phyloP scores from a whole-genome alignment of 2,888 invertebrate species.

The Ochropleura plecta region DNA sequence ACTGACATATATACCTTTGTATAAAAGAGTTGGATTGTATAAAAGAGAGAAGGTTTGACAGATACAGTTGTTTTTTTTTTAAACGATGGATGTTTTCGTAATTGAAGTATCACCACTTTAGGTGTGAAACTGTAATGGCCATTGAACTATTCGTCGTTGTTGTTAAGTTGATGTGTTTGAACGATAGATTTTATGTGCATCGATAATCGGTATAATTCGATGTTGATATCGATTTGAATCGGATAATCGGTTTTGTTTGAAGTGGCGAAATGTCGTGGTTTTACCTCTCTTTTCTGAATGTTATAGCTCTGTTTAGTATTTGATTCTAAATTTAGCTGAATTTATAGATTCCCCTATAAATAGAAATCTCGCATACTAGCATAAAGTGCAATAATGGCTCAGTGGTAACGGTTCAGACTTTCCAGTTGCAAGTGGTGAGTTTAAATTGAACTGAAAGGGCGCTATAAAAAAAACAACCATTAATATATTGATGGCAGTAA shows the following conservation, averaged over 20 bases:
- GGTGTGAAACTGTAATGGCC: slow-evolving; percentile 13
- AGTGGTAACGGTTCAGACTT: too few species aligned
- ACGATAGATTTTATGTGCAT: slow-evolving; percentile 37
- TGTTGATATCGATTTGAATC: slow-evolving; percentile 39
- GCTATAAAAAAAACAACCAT: too few species aligned
- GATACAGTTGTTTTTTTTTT: too few species aligned
- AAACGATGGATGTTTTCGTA: too few species aligned
- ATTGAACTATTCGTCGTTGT: slow-evolving; percentile 1
- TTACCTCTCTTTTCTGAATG: neutral
- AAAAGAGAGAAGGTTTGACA: too few species aligned
- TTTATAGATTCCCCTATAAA: neutral
- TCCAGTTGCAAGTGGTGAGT: too few species aligned
- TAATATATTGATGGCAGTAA: too few species aligned
- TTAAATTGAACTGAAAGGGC: too few species aligned
- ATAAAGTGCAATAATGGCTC: too few species aligned
- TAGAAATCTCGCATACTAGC: too few species aligned
- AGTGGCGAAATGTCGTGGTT: slow-evolving; percentile 17
- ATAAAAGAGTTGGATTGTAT: too few species aligned
- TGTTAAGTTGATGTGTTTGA: slow-evolving; percentile 10
- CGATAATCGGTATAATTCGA: slow-evolving; percentile 30
- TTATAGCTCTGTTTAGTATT: neutral
- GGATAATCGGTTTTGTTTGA: slow-evolving; percentile 15
- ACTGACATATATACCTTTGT: too few species aligned
- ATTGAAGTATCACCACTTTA: neutral
- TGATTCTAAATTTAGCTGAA: neutral